Percentiles rank a stretch among this genome's conserved stretches.
Evolutionary conservation across 2,797 vertebrate species (phyloP).

Genomic region (Amniataba percoides): DNA sequence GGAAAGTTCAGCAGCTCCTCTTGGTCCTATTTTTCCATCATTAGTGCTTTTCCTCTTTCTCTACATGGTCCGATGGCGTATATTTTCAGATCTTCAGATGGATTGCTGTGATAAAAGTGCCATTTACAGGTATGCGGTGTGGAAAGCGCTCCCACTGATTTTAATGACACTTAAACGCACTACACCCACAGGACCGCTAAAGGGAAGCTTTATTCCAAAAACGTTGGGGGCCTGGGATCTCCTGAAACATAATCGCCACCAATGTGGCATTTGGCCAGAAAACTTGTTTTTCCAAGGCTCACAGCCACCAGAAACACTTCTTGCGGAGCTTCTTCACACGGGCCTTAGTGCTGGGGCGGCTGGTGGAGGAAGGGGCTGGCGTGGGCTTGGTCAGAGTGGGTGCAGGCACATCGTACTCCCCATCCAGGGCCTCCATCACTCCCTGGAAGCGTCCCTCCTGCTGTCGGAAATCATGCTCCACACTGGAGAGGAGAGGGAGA

Average conservation of each 20-base stretch:
- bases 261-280: slow-evolving; percentile 10
- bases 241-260: slow-evolving; percentile 35
- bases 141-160: slow-evolving; percentile 19
- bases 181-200: slow-evolving; percentile 13
- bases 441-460: slow-evolving; percentile 93
- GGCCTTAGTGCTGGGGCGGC: slow-evolving; percentile 80
- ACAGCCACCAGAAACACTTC: slow-evolving; percentile 99
- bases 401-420: slow-evolving; percentile 82
- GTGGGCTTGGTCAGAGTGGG: slow-evolving; percentile 61
- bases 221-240: not conserved
- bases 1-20: slow-evolving; percentile 31
- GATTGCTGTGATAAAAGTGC: slow-evolving; percentile 30
- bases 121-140: slow-evolving; percentile 35
- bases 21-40: slow-evolving; percentile 31
- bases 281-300: slow-evolving; percentile 53
- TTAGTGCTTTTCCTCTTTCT: slow-evolving; percentile 13
- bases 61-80: slow-evolving; percentile 12
- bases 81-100: slow-evolving; percentile 23
- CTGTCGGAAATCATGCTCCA: slow-evolving; percentile 97
- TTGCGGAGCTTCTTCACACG: slow-evolving; percentile 94
- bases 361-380: slow-evolving; percentile 48
- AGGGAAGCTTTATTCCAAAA: slow-evolving; percentile 20
- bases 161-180: slow-evolving; percentile 22
- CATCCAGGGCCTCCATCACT: slow-evolving; percentile 86
- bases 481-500: slow-evolving; percentile 82